A percentile compares a stretch with the other conserved stretches of the same genome.
Conservation (phyloP, 2,113 vertebrate genomes). For the Proteles cristata region DNA sequence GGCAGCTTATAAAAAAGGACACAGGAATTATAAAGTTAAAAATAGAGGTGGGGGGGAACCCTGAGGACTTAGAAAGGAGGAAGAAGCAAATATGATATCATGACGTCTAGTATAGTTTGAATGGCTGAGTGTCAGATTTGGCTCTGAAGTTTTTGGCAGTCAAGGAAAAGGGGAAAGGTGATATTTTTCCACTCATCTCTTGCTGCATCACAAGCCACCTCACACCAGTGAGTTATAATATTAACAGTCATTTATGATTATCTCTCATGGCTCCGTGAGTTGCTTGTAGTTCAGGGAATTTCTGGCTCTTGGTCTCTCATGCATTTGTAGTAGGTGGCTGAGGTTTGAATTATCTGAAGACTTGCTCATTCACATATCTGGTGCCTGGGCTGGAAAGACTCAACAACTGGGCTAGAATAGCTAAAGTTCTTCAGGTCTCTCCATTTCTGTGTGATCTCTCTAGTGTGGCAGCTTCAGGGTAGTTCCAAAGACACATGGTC, state of each 20-base stretch:
- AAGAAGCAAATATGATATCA: neutral
- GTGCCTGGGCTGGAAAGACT: neutral
- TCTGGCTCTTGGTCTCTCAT: neutral
- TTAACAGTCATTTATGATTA: neutral
- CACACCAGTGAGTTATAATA: neutral
- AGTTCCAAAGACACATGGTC: neutral
- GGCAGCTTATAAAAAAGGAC: neutral
- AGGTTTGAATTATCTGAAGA: neutral
- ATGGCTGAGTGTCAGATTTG: neutral
- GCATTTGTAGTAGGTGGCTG: neutral
- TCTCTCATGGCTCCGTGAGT: neutral
- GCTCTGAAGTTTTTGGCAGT: neutral
- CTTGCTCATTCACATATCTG: neutral
- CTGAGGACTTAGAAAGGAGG: neutral
- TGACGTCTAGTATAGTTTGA: neutral
- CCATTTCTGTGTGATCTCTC: neutral
- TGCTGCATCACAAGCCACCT: neutral
- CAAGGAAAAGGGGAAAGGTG: neutral
- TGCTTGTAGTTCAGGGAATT: neutral
- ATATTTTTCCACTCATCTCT: neutral
- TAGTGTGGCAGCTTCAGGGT: neutral
- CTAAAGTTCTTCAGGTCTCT: neutral
- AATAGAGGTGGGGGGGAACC: neutral
- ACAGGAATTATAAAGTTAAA: neutral
- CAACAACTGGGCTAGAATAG: neutral